Base-by-base conservation (phyloP, 2,888 invertebrate species). In the Onchidella celtica region DNA sequence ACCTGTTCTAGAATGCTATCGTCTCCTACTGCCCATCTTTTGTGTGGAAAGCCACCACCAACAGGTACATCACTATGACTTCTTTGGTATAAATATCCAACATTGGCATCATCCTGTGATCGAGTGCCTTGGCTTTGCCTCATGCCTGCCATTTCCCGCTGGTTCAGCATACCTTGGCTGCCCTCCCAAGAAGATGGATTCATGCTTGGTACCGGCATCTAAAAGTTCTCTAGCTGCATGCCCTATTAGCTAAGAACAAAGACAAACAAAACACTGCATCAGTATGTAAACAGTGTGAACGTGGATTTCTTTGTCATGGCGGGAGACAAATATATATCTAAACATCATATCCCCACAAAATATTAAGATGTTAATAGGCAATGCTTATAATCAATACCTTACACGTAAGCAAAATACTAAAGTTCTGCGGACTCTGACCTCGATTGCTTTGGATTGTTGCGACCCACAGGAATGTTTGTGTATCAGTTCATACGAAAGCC, bases 81-180 rank as follows among this genome's bases (percentile, higher is more conserved):
- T 87, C 96, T 94, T 93, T 97, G 97, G 93, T 97, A 98, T 88
- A 97, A 97, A 94, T 98, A 98, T 91, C 97, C 97, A 88, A 97
- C 97, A 93, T 96, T 96, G 86, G 97, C 97, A 95, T 98, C 98
- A 94, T 98, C 97, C 94, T 97, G 97, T 86, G 96, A 94, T 59
- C 94, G 86, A 75, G 84, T 84, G 38, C 87, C 86, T 78, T 87
- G 86, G 73, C 81, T 88, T 83, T 89, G 90, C 83, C 89, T 83
- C 83, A 86, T 86, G 76, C 88, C 89, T 47, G 90, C 88, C 89
- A 90, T 90, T 69, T 89, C 90, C 80, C 85, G 81, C 85, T 88
- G 74, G 79, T 89, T 89, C 88, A 90, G 86, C 88, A 90, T 89
- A 74, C 85, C 86, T 83, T 87, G 88, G 79, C 86, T 88, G 86